phyloP scores from a whole-genome alignment of 2,797 vertebrate genomes.

The Heteromormyrus szaboi region DNA sequence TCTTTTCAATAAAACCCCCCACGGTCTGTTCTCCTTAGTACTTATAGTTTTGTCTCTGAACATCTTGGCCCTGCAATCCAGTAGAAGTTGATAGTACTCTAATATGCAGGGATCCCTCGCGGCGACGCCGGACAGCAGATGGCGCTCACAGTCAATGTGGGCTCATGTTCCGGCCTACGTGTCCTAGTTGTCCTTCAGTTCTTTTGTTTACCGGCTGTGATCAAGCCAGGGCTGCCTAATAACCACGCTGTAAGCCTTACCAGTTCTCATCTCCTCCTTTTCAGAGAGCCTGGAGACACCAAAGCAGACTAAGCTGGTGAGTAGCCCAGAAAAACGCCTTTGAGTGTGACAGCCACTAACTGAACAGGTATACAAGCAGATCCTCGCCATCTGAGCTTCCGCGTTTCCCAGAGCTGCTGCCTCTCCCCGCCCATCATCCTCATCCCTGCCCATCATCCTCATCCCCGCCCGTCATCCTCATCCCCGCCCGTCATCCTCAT shows the following conservation, averaged over 20 bases:
- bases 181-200: neutral
- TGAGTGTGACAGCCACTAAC: neutral
- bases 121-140: neutral
- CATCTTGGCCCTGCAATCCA: neutral
- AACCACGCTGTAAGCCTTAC: neutral
- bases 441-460: too few relatives aligned
- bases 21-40: neutral
- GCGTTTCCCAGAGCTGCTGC: neutral
- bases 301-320: slow-evolving; percentile 84
- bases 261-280: slow-evolving; percentile 25
- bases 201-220: neutral
- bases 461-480: too few relatives aligned
- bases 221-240: neutral
- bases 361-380: neutral
- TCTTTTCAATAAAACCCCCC: neutral
- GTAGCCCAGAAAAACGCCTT: slow-evolving; percentile 40
- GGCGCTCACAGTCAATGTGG: neutral
- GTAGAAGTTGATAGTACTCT: neutral
- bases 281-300: slow-evolving; percentile 76
- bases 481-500: neutral
- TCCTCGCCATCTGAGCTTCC: neutral
- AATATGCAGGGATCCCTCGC: neutral
- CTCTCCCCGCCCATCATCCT: neutral
- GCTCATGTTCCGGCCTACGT: neutral
- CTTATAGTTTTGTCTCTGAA: neutral